Evolutionary conservation across 2,113 vertebrate genomes (phyloP).

Genomic region (Lutjanus erythropterus): DNA sequence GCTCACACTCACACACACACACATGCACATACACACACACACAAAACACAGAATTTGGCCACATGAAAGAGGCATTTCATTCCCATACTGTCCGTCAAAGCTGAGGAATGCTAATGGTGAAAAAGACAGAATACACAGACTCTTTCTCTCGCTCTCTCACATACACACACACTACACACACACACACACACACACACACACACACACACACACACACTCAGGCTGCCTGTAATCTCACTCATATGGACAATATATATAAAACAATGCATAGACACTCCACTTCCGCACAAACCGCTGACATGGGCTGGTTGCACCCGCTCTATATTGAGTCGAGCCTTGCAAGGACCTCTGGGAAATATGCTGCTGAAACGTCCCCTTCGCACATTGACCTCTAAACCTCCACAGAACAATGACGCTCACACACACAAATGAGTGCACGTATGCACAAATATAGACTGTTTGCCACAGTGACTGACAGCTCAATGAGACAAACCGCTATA

Average conservation of each 20-base stretch:
- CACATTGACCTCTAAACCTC: conserved; percentile 69
- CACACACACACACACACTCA: background rate
- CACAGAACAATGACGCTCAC: conserved; percentile 63
- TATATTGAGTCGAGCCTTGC: conserved; percentile 58
- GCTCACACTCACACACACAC: conserved; percentile 15
- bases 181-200: background rate
- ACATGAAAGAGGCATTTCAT: conserved; percentile 55
- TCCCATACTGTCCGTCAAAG: conserved; percentile 37
- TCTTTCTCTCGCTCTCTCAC: background rate
- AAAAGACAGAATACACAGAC: conserved; percentile 15
- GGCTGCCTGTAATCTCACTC: background rate
- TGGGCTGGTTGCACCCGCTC: conserved; percentile 22
- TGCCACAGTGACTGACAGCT: conserved; percentile 66
- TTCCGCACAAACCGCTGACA: conserved; percentile 39
- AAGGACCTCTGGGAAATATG: conserved; percentile 74
- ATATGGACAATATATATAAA: conserved; percentile 33
- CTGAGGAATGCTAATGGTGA: conserved; percentile 41
- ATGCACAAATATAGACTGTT: conserved; percentile 63
- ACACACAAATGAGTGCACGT: background rate
- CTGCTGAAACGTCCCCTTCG: conserved; percentile 64
- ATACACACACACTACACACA: too few relatives aligned
- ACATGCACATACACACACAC: conserved; percentile 21
- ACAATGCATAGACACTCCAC: conserved; percentile 20
- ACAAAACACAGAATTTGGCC: conserved; percentile 26
- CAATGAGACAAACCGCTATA: conserved; percentile 58